Conservation (phyloP, 2,888 invertebrate genomes). For the Syrista parreyssii region DNA sequence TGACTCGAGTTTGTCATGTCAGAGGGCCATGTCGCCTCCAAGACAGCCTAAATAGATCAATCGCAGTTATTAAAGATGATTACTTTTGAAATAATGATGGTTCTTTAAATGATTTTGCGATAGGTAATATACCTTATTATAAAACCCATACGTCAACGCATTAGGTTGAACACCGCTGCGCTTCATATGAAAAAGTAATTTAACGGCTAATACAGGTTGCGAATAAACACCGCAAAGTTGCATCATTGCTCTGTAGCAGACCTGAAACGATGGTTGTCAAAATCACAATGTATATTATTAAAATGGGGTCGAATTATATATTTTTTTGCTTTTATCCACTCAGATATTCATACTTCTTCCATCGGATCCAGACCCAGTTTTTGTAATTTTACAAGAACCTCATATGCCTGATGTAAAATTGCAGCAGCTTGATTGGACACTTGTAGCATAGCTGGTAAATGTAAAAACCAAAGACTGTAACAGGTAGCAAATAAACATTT, state of each 20-base stretch:
- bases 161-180: constrained; percentile 94
- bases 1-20: constrained; percentile 85
- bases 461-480: constrained; percentile 95
- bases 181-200: constrained; percentile 91
- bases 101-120: constrained; percentile 7
- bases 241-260: constrained; percentile 98
- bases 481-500: constrained; percentile 89
- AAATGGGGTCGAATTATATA: not conserved
- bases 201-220: constrained; percentile 93
- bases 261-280: constrained; percentile 66
- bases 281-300: not conserved
- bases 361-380: constrained; percentile 83
- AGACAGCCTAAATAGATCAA: constrained; percentile 72
- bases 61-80: too few species aligned
- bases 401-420: constrained; percentile 75
- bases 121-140: constrained; percentile 71
- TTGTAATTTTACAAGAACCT: constrained; percentile 88
- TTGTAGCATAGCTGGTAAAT: constrained; percentile 87
- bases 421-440: constrained; percentile 68
- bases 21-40: constrained; percentile 95
- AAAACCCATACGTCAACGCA: constrained; percentile 96
- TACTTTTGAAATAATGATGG: not conserved
- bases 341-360: constrained; percentile 78
- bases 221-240: constrained; percentile 96
- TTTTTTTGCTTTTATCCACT: not conserved